Percentiles rank a stretch among this genome's conserved stretches.
Evolutionary conservation across 2,888 invertebrate genomes (phyloP).

Genomic region (Unio pictorum): DNA sequence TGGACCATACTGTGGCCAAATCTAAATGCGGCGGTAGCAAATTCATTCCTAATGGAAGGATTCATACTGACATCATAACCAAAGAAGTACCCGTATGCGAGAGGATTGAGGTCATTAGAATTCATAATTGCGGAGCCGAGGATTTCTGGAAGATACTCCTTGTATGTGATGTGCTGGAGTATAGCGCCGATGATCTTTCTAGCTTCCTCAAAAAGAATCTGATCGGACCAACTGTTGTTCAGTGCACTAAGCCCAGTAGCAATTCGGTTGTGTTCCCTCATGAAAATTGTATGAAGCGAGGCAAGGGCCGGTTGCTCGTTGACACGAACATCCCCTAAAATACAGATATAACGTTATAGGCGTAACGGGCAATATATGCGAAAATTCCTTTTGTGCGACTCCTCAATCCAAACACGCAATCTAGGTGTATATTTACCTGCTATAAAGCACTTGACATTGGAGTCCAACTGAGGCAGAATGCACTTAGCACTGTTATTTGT

Average conservation of each 20-base stretch:
- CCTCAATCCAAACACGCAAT: not conserved
- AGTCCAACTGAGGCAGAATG: slow-evolving; percentile 5
- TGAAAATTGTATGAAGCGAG: slow-evolving; percentile 2
- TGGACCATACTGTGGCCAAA: not conserved
- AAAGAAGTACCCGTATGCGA: not conserved
- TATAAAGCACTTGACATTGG: slow-evolving; percentile 14
- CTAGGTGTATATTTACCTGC: slow-evolving; percentile 10
- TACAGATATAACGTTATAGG: not conserved
- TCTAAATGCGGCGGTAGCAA: not conserved
- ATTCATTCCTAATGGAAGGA: not conserved
- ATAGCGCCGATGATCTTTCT: slow-evolving; percentile 5
- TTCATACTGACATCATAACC: not conserved
- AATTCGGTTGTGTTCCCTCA: slow-evolving; percentile 7
- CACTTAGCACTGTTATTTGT: slow-evolving; percentile 9
- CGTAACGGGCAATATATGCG: no score
- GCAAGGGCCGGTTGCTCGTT: not conserved
- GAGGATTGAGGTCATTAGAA: slow-evolving; percentile 1
- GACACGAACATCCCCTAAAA: slow-evolving; percentile 7
- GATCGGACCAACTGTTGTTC: not conserved
- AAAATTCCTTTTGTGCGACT: no score
- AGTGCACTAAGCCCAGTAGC: not conserved
- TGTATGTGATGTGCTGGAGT: slow-evolving; percentile 1
- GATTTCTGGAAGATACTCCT: slow-evolving; percentile 2
- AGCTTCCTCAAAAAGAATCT: slow-evolving; percentile 4
- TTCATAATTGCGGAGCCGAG: not conserved